Conservation (phyloP, 2,888 invertebrate genomes). For the Anorthoa munda region DNA sequence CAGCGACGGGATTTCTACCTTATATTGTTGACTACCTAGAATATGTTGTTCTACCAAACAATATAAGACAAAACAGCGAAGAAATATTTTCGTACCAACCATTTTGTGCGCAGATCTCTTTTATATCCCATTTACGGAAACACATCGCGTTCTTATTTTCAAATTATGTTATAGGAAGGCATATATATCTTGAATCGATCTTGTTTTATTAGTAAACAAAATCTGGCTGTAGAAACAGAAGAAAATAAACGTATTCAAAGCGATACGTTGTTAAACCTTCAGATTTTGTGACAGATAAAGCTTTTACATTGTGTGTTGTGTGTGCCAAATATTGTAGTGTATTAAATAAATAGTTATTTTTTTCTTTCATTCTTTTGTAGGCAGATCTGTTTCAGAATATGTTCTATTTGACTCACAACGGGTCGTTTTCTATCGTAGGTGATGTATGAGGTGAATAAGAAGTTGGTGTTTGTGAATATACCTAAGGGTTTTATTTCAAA, state of each 20-base stretch:
- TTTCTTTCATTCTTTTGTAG: too few relatives aligned
- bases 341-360: too few relatives aligned
- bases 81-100: slow-evolving; percentile 35
- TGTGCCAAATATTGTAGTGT: too few relatives aligned
- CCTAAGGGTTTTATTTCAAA: too few relatives aligned
- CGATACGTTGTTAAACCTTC: not conserved
- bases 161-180: slow-evolving; percentile 49
- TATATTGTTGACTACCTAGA: not conserved
- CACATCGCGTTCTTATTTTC: slow-evolving; percentile 46
- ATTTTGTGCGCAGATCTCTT: slow-evolving; percentile 33
- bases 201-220: slow-evolving; percentile 57
- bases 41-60: slow-evolving; percentile 15
- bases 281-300: slow-evolving; percentile 15
- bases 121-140: slow-evolving; percentile 35
- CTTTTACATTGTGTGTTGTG: too few relatives aligned
- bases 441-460: not conserved
- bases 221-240: slow-evolving; percentile 7
- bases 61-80: not conserved
- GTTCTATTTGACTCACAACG: not conserved
- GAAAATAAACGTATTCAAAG: not conserved
- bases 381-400: not conserved
- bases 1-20: not conserved
- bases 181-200: slow-evolving; percentile 59
- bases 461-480: not conserved
- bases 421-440: not conserved